These are phyloP conservation scores for Rhagonycha fulva DNA, from an alignment of 2,888 invertebrate species.

Conservation along the genomic window DNA sequence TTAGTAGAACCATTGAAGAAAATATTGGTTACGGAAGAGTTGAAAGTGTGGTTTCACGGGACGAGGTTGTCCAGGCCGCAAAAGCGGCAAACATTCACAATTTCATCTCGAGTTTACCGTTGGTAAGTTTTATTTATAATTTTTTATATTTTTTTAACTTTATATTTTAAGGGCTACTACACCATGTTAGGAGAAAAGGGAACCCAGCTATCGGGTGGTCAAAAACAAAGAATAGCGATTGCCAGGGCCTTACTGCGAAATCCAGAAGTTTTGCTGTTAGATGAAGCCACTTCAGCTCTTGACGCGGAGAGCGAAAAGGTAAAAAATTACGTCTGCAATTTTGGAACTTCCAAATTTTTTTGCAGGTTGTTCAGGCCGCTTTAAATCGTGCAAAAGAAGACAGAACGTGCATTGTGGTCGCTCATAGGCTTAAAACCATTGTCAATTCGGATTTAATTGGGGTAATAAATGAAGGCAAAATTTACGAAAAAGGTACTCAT, in stretches of 20 bases:
- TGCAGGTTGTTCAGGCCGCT: slow-evolving; percentile 78
- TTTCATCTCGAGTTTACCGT: slow-evolving; percentile 76
- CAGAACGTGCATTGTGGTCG: slow-evolving; percentile 84
- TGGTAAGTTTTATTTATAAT: slow-evolving; percentile 59
- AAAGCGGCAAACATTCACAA: slow-evolving; percentile 86
- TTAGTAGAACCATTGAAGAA: slow-evolving; percentile 84
- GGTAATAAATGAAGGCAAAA: slow-evolving; percentile 69
- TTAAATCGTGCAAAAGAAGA: slow-evolving; percentile 80
- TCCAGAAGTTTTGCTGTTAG: slow-evolving; percentile 76
- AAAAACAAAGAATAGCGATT: slow-evolving; percentile 86
- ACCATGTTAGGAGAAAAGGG: slow-evolving; percentile 80
- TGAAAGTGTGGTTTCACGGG: slow-evolving; percentile 62
- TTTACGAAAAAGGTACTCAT: slow-evolving; percentile 77
- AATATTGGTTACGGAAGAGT: slow-evolving; percentile 95
- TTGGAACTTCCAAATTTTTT: fast-evolving
- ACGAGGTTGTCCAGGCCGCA: slow-evolving; percentile 78
- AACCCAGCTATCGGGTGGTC: slow-evolving; percentile 78
- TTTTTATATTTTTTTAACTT: no score
- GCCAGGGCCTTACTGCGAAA: slow-evolving; percentile 80
- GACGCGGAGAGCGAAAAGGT: slow-evolving; percentile 87
- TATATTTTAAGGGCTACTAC: slow-evolving; percentile 70
- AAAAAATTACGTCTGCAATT: neutral
- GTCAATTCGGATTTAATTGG: slow-evolving; percentile 80
- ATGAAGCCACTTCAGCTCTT: slow-evolving; percentile 86
- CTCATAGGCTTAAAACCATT: slow-evolving; percentile 84